Evolutionary conservation across 1,140 invertebrate genomes (phyloP).

Genomic region (Galendromus occidentalis): DNA sequence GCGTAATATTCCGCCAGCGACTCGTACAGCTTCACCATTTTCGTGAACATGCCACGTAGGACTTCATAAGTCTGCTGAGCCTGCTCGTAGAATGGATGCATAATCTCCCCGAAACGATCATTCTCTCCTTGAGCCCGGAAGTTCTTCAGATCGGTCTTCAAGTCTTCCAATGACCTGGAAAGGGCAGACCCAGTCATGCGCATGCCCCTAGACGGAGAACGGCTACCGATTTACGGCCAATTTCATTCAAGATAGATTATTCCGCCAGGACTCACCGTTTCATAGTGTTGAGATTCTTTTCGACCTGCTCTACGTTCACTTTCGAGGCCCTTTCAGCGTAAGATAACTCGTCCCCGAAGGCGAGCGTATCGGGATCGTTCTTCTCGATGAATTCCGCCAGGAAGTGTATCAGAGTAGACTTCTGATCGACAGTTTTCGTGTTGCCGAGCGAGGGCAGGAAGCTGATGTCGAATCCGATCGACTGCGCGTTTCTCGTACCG

Average conservation of each 20-base stretch:
- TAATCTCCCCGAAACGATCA: constrained; percentile 59
- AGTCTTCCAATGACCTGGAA: constrained; percentile 46
- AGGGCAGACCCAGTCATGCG: too few relatives aligned
- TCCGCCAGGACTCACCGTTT: neutral
- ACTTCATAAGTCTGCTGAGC: constrained; percentile 67
- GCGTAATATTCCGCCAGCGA: constrained; percentile 71
- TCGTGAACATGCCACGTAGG: constrained; percentile 74
- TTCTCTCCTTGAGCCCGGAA: constrained; percentile 52
- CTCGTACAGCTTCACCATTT: constrained; percentile 67
- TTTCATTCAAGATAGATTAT: neutral
- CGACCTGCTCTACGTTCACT: constrained; percentile 17
- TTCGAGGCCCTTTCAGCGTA: constrained; percentile 43
- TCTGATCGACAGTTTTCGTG: constrained; percentile 84
- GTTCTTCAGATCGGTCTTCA: constrained; percentile 70
- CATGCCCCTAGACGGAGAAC: too few relatives aligned
- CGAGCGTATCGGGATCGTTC: constrained; percentile 63
- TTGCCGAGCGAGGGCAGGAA: constrained; percentile 66
- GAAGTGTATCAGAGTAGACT: constrained; percentile 77
- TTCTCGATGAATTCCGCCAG: constrained; percentile 65
- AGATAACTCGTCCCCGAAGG: constrained; percentile 62
- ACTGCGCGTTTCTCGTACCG: constrained; percentile 74
- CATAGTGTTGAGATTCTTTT: constrained; percentile 6
- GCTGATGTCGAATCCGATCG: constrained; percentile 87
- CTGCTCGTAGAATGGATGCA: constrained; percentile 56
- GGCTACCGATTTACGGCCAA: too few relatives aligned